phyloP scores from a whole-genome alignment of 2,797 vertebrate species.

The Pempheris klunzingeri region DNA sequence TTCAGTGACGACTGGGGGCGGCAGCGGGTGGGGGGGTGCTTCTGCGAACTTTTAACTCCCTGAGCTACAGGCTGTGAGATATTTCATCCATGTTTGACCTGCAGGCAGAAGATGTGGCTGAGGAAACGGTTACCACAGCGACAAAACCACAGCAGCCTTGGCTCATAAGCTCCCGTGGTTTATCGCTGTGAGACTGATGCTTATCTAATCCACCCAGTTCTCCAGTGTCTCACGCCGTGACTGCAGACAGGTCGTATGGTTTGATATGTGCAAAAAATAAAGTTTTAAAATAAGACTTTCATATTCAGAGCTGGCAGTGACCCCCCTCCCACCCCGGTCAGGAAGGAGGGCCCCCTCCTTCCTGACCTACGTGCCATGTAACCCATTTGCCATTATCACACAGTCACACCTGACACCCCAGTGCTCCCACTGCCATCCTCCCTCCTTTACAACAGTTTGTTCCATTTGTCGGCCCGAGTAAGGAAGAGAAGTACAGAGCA shows the following conservation, averaged over 20 bases:
- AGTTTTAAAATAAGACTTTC: neutral
- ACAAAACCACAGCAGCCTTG: constrained; percentile 41
- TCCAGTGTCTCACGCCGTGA: constrained; percentile 7
- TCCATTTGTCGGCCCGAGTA: too few species aligned
- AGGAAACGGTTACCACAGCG: constrained; percentile 49
- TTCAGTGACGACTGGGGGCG: constrained; percentile 40
- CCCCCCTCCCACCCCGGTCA: too few species aligned
- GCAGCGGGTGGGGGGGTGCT: neutral
- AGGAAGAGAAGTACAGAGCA: too few species aligned
- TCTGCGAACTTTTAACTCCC: constrained; percentile 52
- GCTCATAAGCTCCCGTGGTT: constrained; percentile 51
- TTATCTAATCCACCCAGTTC: constrained; percentile 43
- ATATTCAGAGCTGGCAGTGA: too few species aligned
- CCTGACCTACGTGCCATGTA: too few species aligned
- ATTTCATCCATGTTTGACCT: constrained; percentile 46
- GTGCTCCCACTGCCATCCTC: too few species aligned
- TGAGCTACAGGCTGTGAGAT: constrained; percentile 27
- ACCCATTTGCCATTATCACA: too few species aligned
- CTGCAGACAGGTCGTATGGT: neutral
- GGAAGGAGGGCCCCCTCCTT: too few species aligned
- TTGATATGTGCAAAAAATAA: neutral
- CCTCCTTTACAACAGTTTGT: too few species aligned
- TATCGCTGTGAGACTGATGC: constrained; percentile 42
- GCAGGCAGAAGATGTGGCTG: constrained; percentile 28
- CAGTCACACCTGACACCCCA: too few species aligned